Percentiles rank a stretch among this genome's conserved stretches.
Evolutionary conservation across 2,113 vertebrate genomes (phyloP).

Genomic region (Etheostoma cragini): DNA sequence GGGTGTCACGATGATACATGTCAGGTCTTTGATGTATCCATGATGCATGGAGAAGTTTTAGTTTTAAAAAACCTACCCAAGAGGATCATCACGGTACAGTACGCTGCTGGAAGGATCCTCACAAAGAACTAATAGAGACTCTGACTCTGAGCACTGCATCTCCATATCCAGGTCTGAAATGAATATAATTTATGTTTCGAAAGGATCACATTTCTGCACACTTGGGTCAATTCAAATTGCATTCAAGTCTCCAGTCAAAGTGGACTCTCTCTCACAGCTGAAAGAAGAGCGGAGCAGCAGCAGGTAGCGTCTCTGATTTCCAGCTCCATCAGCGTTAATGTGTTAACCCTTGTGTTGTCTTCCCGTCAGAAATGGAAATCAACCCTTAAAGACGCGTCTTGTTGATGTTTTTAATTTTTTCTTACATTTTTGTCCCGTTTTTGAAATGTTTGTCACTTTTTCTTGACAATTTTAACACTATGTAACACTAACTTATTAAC

Average conservation of each 20-base stretch:
- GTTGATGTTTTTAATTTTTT: too few relatives aligned
- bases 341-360: background rate
- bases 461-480: too few relatives aligned
- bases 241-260: constrained; percentile 6
- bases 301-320: background rate
- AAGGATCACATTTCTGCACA: background rate
- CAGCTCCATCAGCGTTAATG: background rate
- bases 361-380: too few relatives aligned
- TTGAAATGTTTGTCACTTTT: too few relatives aligned
- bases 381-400: too few relatives aligned
- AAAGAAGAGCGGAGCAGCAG: background rate
- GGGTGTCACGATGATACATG: background rate
- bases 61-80: background rate
- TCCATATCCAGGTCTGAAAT: background rate
- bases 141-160: background rate
- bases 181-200: background rate
- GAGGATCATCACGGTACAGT: background rate
- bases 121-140: background rate
- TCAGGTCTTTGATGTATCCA: background rate
- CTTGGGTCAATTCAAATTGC: constrained; percentile 24
- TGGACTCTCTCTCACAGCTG: background rate
- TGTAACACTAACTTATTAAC: too few relatives aligned
- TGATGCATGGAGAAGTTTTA: background rate
- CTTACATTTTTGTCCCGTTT: too few relatives aligned
- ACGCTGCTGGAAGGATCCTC: background rate